Evolutionary conservation across 37 sponge, comb jelly and placozoan species (phyloP).

Genomic region (Diacarnus erythraeanus): DNA sequence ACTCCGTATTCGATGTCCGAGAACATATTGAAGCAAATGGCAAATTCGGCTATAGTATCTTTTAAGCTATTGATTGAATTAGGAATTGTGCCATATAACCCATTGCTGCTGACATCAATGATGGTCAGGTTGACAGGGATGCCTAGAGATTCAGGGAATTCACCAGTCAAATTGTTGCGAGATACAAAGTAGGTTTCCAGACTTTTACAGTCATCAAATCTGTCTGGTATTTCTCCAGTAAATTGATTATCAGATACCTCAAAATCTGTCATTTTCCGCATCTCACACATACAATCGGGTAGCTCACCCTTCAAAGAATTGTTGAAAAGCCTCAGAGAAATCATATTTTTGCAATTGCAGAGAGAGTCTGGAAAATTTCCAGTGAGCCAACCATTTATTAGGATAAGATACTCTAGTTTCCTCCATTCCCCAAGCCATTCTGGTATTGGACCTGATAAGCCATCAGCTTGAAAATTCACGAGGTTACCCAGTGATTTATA

Average conservation of each 20-base stretch:
- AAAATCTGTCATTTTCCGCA: slow-evolving; percentile 33
- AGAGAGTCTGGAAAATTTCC: slow-evolving; percentile 58
- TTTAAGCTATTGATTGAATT: slow-evolving; percentile 28
- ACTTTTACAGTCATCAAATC: slow-evolving; percentile 29
- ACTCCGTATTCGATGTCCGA: slow-evolving; percentile 45
- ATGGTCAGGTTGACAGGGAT: slow-evolving; percentile 24
- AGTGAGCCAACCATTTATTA: slow-evolving; percentile 55
- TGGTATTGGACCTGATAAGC: slow-evolving; percentile 60
- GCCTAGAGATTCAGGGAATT: slow-evolving; percentile 58
- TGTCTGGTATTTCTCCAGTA: slow-evolving; percentile 66
- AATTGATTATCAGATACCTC: slow-evolving; percentile 68
- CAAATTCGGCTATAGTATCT: slow-evolving; percentile 30
- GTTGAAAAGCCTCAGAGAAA: slow-evolving; percentile 58
- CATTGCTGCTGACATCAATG: slow-evolving; percentile 63
- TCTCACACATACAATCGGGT: slow-evolving; percentile 56
- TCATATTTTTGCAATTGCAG: slow-evolving; percentile 46
- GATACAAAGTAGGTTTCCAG: slow-evolving; percentile 32
- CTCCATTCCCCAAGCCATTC: slow-evolving; percentile 66
- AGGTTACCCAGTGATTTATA: slow-evolving; percentile 44
- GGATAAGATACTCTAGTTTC: slow-evolving; percentile 28
- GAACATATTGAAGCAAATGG: slow-evolving; percentile 69
- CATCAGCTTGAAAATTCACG: slow-evolving; percentile 33
- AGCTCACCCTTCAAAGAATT: slow-evolving; percentile 51
- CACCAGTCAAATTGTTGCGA: slow-evolving; percentile 53
- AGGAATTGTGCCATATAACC: slow-evolving; percentile 62